Base-by-base conservation (phyloP, 2,888 invertebrate genomes). In the Pyrochroa serraticornis region DNA sequence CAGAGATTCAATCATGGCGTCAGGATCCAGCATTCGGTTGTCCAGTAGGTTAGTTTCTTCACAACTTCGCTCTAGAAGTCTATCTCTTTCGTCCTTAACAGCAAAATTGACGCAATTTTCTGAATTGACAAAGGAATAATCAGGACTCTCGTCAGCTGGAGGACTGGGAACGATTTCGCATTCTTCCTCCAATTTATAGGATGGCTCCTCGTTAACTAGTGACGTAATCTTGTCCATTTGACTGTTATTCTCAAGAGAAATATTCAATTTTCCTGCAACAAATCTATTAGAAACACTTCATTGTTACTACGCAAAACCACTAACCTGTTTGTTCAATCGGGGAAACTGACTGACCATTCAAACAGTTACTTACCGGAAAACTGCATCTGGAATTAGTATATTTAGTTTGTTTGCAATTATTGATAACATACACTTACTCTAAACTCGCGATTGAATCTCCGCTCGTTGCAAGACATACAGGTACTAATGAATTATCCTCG, bases 1-100 rank as follows among this genome's bases (percentile, higher is more conserved):
- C 47, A 87, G 79, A 0, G 87, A 87, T 59, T 86, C 87, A 1
- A 88, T 82, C 87, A 87, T 87, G 0, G 87, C 82, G 68, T 87
- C 87, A 0, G 87, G 87, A 78, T 87, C 87, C 53, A 80, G 60
- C 80, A 80, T 79, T 12, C 79, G 70, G 55, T 75, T 77, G 56
- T 77, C 75, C 7, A 75, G 68, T 7, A 60, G 63, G 34, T 64
- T 64, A 1, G 69, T 70, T 35, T 72, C 74, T 30, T 74, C 75
- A 51, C 73, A 72, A 39, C 75, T 75, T 39, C 73, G 66, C 32
- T 71, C 73, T n/a, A 75, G 65, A 44, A 72, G 68, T 58, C 46
- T 72, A 39, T 73, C 71, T 7, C 68, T 63, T 6, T 60, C 55
- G 9, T 42, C 36, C 32, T 56, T 56, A n/a, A 6, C 22, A 5